Evolutionary conservation across 2,797 vertebrate species (phyloP).

Genomic region (Characodon lateralis): DNA sequence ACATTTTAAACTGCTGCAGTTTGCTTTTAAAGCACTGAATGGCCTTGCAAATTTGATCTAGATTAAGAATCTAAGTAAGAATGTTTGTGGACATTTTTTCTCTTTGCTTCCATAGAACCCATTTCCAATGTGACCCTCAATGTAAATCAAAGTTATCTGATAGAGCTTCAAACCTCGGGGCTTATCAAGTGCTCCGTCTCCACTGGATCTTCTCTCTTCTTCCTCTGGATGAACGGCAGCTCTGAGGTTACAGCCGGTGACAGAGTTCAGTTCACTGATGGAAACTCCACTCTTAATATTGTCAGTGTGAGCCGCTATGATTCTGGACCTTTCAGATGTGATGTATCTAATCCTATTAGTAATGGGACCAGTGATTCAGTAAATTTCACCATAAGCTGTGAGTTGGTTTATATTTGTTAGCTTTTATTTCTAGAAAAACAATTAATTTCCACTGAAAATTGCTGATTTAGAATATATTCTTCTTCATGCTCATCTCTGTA

Average conservation of each 20-base stretch:
- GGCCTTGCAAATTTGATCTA: too few species aligned
- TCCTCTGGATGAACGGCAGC: conserved; percentile 72
- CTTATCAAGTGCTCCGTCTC: conserved; percentile 64
- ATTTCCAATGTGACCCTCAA: conserved; percentile 63
- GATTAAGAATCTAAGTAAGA: too few species aligned
- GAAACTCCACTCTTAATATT: conserved; percentile 60
- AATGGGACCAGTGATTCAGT: conserved; percentile 52
- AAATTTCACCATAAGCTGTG: conserved; percentile 72
- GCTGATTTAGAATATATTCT: neutral
- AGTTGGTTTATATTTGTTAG: conserved; percentile 43
- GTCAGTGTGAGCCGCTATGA: conserved; percentile 70
- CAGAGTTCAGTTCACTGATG: conserved; percentile 51
- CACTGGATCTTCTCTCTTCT: conserved; percentile 62
- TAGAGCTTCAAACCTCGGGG: conserved; percentile 65
- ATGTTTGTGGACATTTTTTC: neutral
- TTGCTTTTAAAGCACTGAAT: too few species aligned
- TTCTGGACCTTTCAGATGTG: conserved; percentile 71
- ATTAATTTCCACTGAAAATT: neutral
- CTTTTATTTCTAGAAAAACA: neutral
- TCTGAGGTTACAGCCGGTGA: conserved; percentile 49
- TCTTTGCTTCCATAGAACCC: conserved; percentile 53
- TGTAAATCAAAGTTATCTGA: conserved; percentile 43
- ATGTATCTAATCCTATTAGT: conserved; percentile 69
- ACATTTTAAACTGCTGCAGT: too few species aligned
- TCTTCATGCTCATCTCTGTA: neutral